A percentile compares a stretch with the other conserved stretches of the same genome.
These are phyloP conservation scores for Drosophila putrida DNA, from an alignment of 2,888 invertebrate species.

Conservation along the genomic window DNA sequence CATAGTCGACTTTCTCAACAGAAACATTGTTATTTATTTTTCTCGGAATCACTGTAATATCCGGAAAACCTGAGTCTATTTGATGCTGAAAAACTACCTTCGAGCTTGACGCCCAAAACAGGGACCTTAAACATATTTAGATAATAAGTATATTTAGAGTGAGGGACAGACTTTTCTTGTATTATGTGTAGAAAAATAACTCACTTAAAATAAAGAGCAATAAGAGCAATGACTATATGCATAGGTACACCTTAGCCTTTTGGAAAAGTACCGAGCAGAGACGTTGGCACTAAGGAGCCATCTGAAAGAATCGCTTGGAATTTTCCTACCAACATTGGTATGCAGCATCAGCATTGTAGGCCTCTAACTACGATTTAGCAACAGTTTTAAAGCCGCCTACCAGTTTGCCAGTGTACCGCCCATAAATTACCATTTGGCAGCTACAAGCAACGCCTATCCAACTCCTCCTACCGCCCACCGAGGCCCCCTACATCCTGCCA, in stretches of 20 bases:
- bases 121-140: slow-evolving; percentile 12
- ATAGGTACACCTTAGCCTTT: slow-evolving; percentile 9
- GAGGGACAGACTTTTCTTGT: background rate
- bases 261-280: background rate
- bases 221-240: slow-evolving; percentile 3
- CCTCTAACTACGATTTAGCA: slow-evolving; percentile 51
- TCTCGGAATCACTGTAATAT: slow-evolving; percentile 3
- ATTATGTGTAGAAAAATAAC: slow-evolving; percentile 10
- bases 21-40: background rate
- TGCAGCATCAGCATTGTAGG: slow-evolving; percentile 22
- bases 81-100: slow-evolving; percentile 8
- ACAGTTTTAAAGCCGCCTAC: slow-evolving; percentile 74
- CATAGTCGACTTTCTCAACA: background rate
- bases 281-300: slow-evolving; percentile 7
- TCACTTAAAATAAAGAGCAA: slow-evolving; percentile 15
- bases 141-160: slow-evolving; percentile 1
- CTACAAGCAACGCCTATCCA: slow-evolving; percentile 56
- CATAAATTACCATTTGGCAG: slow-evolving; percentile 78
- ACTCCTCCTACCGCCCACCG: slow-evolving; percentile 16
- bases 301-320: slow-evolving; percentile 4
- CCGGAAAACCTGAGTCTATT: slow-evolving; percentile 10
- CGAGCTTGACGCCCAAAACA: background rate
- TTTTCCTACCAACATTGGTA: slow-evolving; percentile 24
- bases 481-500: slow-evolving; percentile 1
- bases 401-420: slow-evolving; percentile 69